Conservation (phyloP, 1,140 invertebrate genomes). For the Atta colombica region DNA sequence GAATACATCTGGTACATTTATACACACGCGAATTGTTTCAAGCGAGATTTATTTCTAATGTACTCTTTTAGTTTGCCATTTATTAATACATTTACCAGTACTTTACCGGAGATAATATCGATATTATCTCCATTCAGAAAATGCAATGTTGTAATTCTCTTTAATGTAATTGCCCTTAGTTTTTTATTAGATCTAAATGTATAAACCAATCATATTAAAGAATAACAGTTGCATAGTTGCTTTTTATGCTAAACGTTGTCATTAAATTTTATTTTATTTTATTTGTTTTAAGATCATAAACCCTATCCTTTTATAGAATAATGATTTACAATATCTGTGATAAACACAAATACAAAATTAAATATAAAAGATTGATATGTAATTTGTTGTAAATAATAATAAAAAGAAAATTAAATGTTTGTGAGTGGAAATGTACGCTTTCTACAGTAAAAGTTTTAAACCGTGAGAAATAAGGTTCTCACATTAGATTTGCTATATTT, state of each 20-base stretch:
- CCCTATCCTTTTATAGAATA: not conserved
- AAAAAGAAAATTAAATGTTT: conserved; percentile 24
- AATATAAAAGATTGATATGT: not conserved
- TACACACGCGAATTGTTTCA: not conserved
- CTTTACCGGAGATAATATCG: not conserved
- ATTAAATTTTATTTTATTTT: conserved; percentile 9
- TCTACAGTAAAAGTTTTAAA: conserved; percentile 25
- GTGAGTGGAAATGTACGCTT: conserved; percentile 12
- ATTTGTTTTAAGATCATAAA: not conserved
- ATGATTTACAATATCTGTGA: not conserved
- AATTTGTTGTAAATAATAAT: not conserved
- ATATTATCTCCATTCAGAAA: not conserved
- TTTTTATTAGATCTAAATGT: too few relatives aligned
- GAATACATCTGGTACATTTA: not conserved
- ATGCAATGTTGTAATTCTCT: too few relatives aligned
- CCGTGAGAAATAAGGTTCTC: conserved; percentile 45
- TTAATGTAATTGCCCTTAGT: too few relatives aligned
- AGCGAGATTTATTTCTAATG: not conserved
- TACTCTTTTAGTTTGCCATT: not conserved
- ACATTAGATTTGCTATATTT: conserved; percentile 33
- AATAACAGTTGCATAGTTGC: too few relatives aligned
- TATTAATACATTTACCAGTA: not conserved
- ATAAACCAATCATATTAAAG: too few relatives aligned
- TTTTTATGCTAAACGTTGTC: too few relatives aligned
- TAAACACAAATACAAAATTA: not conserved